These are phyloP conservation scores for Hemaris fuciformis DNA, from an alignment of 2,888 invertebrate genomes.

Conservation along the genomic window DNA sequence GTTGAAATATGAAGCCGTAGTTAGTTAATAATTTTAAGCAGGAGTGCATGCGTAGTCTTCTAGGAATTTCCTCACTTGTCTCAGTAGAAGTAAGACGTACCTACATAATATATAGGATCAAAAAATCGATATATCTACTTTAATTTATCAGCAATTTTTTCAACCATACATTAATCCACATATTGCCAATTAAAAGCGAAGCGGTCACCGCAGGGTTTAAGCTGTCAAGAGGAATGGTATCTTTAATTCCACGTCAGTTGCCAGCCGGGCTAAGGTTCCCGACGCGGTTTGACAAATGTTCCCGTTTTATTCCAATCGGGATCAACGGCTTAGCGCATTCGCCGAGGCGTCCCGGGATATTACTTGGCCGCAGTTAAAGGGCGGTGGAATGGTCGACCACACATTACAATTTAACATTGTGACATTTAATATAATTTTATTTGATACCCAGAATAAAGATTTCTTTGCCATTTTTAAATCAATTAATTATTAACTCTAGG, in stretches of 20 bases:
- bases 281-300: conserved; percentile 1
- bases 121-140: too few relatives aligned
- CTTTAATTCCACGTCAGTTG: neutral
- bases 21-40: too few relatives aligned
- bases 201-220: neutral
- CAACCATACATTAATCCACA: neutral
- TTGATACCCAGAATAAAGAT: too few relatives aligned
- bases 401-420: neutral
- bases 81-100: too few relatives aligned
- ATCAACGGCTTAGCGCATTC: neutral
- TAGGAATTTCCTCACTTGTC: too few relatives aligned
- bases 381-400: neutral
- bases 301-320: conserved; percentile 1
- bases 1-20: too few relatives aligned
- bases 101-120: too few relatives aligned
- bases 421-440: neutral
- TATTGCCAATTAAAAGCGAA: too few relatives aligned
- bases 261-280: neutral
- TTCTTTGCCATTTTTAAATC: too few relatives aligned
- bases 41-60: too few relatives aligned
- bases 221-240: neutral
- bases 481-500: too few relatives aligned
- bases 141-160: too few relatives aligned
- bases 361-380: neutral
- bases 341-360: neutral